Base-by-base conservation (phyloP, 1,140 invertebrate species). In the Nephotettix cincticeps region DNA sequence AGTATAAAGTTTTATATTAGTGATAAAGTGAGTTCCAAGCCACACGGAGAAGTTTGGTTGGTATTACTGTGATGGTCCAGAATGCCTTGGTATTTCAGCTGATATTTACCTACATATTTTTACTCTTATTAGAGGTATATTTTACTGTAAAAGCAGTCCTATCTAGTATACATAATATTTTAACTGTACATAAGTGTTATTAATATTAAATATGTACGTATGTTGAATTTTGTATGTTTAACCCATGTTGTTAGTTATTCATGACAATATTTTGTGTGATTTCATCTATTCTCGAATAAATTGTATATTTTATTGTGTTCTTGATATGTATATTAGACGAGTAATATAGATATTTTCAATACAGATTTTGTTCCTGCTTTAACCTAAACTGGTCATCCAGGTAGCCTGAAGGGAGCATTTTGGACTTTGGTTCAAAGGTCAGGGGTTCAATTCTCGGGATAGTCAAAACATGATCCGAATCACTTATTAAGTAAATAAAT, bases 221-320 rank as follows among this genome's bases (percentile, higher is more conserved):
- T 61, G 56, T 61, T 61, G 25, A 27, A 61, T 27, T 61, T 61
- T 61, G 21, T 61, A 61, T 61, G 56, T 61, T 61, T 61, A 61
- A 61, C 56, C 56, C 23, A 61, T 29, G 27, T 61, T 61, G 27
- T 61, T 61, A 21, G 56, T 51, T 36, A 51, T 51, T 51, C 47
- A 51, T 61, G 56, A 61, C 56, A 61, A 61, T 61, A 61, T 61
- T 61, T 27, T 61, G 56, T 61, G 56, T 61, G 56, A 61, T 61
- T 61, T 61, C 21, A 61, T 27, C 13, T 61, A 6, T 23, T 9
- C 56, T 61, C 4, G 25, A 61, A 27, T 51, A 51, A 61, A 61
- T 61, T 61, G 56, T 61, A 61, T 29, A 61, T 61, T 61, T 61
- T 27, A 25, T 61, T 61, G 56, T 61, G 56, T 61, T 61, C 56